A percentile compares a stretch with the other conserved stretches of the same genome.
Evolutionary conservation across 2,113 vertebrate genomes (phyloP).

Genomic region (Jaculus jaculus): DNA sequence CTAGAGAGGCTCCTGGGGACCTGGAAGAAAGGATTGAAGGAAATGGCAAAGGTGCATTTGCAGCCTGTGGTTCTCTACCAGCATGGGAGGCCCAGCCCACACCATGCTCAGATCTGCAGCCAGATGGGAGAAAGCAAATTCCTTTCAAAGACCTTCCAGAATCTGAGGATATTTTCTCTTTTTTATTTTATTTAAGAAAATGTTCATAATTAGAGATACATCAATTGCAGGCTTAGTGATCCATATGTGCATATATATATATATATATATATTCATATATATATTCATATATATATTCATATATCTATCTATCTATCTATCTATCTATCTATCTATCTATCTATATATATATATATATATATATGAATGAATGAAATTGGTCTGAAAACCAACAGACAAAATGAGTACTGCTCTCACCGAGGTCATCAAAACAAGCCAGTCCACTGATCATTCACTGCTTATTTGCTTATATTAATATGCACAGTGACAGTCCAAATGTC

Average conservation of each 20-base stretch:
- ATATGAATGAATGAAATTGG: not conserved
- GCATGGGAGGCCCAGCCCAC: accelerated
- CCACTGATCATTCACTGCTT: not conserved
- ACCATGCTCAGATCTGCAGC: conserved; percentile 24
- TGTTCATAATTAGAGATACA: conserved; percentile 68
- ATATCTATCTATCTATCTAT: too few species aligned
- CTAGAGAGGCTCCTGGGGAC: not conserved
- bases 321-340: too few species aligned
- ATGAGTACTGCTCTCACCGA: not conserved
- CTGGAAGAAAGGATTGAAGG: not conserved
- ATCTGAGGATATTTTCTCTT: conserved; percentile 46
- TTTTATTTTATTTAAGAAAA: conserved; percentile 66
- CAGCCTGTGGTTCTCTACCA: accelerated
- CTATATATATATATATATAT: too few species aligned
- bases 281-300: too few species aligned
- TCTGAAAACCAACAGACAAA: not conserved
- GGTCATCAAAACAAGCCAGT: not conserved
- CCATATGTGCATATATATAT: not conserved
- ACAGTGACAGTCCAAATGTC: not conserved
- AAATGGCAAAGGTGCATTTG: not conserved
- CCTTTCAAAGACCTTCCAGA: conserved; percentile 76
- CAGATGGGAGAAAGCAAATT: conserved; percentile 63
- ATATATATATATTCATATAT: too few species aligned
- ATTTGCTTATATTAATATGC: not conserved
- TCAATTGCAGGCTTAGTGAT: not conserved